Percentiles rank a stretch among this genome's conserved stretches.
phyloP scores from a whole-genome alignment of 2,888 invertebrate genomes.

The Chloroclystis v-ata region DNA sequence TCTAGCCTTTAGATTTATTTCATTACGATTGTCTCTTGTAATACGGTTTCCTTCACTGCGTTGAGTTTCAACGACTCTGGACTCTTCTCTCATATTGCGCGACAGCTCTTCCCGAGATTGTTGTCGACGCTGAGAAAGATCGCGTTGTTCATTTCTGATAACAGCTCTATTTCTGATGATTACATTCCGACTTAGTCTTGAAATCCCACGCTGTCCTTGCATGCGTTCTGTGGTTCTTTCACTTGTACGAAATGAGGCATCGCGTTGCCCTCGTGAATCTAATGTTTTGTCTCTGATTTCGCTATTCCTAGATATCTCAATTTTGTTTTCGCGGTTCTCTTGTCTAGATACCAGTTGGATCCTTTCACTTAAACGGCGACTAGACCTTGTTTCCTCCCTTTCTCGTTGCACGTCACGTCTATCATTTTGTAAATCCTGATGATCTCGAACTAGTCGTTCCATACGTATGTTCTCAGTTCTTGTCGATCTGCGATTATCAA shows the following conservation, averaged over 20 bases:
- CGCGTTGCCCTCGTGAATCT: background rate
- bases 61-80: background rate
- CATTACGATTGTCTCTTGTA: conserved; percentile 2
- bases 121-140: conserved; percentile 3
- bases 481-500: background rate
- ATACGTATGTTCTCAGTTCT: conserved; percentile 4
- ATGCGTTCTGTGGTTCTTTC: background rate
- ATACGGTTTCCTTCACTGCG: background rate
- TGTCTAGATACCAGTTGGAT: conserved; percentile 10
- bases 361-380: conserved; percentile 16
- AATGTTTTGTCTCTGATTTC: conserved; percentile 1
- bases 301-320: background rate
- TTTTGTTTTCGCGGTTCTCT: conserved; percentile 1
- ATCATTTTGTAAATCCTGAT: conserved; percentile 5
- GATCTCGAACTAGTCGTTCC: conserved; percentile 3
- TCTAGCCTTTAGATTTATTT: conserved; percentile 2
- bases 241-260: background rate
- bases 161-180: background rate
- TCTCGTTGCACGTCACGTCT: conserved; percentile 11
- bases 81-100: background rate
- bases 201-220: background rate
- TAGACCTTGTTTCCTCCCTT: conserved; percentile 6
- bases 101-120: background rate
- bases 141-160: background rate
- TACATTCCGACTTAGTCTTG: background rate